phyloP scores from a whole-genome alignment of 2,797 vertebrate genomes.

The Halcyon smyrnensis region DNA sequence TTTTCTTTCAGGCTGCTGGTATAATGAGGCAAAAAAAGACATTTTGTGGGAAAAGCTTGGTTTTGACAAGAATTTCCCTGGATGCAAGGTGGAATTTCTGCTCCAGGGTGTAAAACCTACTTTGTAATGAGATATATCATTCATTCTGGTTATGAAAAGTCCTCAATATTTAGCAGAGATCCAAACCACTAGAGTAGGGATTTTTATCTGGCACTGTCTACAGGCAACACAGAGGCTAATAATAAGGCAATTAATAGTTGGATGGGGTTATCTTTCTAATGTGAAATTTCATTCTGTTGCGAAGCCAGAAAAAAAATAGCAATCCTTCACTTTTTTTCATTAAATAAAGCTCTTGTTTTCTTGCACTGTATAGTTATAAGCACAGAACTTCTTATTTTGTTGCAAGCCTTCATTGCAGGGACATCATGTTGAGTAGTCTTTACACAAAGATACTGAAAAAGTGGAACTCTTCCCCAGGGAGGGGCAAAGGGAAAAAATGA shows the following conservation, averaged over 20 bases:
- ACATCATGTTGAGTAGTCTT: background rate
- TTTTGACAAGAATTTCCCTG: background rate
- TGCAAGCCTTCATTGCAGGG: background rate
- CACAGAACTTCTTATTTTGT: background rate
- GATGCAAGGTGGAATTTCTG: background rate
- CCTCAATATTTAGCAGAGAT: background rate
- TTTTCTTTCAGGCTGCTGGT: background rate
- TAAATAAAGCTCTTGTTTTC: background rate
- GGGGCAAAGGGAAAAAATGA: background rate
- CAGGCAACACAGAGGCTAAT: background rate
- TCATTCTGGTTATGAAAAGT: background rate
- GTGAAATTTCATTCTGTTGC: background rate
- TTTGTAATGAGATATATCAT: background rate
- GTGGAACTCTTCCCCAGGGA: background rate
- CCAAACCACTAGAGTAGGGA: background rate
- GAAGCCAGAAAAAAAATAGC: background rate
- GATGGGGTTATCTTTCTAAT: background rate
- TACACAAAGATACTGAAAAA: background rate
- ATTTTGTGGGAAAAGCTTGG: background rate
- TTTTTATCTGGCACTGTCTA: background rate
- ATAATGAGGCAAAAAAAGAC: accelerated
- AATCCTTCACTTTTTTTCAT: background rate
- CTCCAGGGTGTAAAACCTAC: accelerated
- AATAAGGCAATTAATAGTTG: background rate
- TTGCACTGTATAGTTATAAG: background rate